Percentiles rank a stretch among this genome's conserved stretches.
phyloP scores from a whole-genome alignment of 2,797 vertebrate species.

The Scomberomorus guttatus region DNA sequence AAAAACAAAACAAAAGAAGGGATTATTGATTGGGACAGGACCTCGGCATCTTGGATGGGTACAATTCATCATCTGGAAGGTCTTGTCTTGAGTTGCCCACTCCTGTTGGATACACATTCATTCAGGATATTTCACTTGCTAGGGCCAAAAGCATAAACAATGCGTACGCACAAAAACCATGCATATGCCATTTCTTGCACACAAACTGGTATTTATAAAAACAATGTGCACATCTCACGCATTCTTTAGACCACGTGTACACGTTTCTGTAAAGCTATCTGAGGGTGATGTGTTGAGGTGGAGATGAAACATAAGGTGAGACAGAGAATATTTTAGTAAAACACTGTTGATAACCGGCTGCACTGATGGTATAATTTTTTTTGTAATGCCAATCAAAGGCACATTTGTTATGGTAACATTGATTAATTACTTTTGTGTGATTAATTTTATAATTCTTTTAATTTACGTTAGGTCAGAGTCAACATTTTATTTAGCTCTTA shows the following conservation, averaged over 20 bases:
- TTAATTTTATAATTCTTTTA: too few relatives aligned
- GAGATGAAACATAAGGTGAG: too few relatives aligned
- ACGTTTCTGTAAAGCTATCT: too few relatives aligned
- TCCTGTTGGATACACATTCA: slow-evolving; percentile 18
- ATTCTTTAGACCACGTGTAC: too few relatives aligned
- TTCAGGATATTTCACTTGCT: slow-evolving; percentile 2
- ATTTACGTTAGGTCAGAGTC: neutral
- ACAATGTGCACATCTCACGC: too few relatives aligned
- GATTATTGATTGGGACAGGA: slow-evolving; percentile 62
- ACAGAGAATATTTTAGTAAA: too few relatives aligned
- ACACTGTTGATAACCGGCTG: too few relatives aligned
- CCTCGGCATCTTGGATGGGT: slow-evolving; percentile 28
- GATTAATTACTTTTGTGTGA: neutral
- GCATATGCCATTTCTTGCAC: too few relatives aligned
- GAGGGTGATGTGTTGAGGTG: too few relatives aligned
- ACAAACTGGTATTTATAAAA: too few relatives aligned
- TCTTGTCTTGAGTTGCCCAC: neutral
- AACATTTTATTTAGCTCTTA: neutral
- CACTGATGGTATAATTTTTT: too few relatives aligned
- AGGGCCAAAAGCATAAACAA: neutral
- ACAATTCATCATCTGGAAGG: slow-evolving; percentile 21
- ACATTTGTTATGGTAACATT: neutral
- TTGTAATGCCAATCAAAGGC: too few relatives aligned
- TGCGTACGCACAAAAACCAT: neutral
- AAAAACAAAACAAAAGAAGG: slow-evolving; percentile 50